phyloP scores from a whole-genome alignment of 2,797 vertebrate species.

The Ataeniobius toweri region DNA sequence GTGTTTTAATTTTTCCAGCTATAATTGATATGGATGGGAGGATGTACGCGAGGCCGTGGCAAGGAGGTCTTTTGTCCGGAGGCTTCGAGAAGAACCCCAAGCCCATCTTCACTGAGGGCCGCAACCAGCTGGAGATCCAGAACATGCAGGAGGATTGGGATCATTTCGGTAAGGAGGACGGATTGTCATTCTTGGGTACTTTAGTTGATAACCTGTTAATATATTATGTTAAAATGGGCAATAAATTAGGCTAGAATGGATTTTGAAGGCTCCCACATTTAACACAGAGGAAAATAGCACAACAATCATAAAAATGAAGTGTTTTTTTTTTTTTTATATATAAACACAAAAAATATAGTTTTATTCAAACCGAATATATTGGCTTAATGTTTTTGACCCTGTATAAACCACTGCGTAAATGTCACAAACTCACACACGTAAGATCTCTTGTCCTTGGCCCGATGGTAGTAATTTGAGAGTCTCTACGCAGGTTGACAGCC shows the following conservation, averaged over 20 bases:
- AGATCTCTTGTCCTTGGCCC: constrained; percentile 40
- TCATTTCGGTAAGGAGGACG: constrained; percentile 86
- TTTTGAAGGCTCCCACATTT: neutral
- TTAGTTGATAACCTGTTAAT: neutral
- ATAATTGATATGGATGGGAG: constrained; percentile 93
- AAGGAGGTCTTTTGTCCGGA: constrained; percentile 93
- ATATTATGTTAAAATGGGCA: neutral
- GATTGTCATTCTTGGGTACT: neutral
- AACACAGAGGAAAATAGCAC: neutral
- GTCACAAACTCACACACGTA: constrained; percentile 4
- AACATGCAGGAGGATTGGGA: constrained; percentile 98
- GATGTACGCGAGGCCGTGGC: constrained; percentile 93
- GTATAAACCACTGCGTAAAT: neutral
- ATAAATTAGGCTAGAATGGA: neutral
- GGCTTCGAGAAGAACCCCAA: constrained; percentile 99
- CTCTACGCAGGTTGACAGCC: constrained; percentile 4
- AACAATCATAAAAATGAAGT: neutral
- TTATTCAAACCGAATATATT: neutral
- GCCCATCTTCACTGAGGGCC: constrained; percentile 96
- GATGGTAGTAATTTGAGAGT: constrained; percentile 41
- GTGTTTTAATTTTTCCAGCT: constrained; percentile 73
- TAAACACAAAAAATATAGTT: neutral
- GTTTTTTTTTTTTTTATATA: neutral
- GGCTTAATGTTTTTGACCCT: neutral
- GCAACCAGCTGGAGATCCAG: constrained; percentile 96